phyloP scores from a whole-genome alignment of 2,113 vertebrate species.

The Rhegmatorhina hoffmannsi region DNA sequence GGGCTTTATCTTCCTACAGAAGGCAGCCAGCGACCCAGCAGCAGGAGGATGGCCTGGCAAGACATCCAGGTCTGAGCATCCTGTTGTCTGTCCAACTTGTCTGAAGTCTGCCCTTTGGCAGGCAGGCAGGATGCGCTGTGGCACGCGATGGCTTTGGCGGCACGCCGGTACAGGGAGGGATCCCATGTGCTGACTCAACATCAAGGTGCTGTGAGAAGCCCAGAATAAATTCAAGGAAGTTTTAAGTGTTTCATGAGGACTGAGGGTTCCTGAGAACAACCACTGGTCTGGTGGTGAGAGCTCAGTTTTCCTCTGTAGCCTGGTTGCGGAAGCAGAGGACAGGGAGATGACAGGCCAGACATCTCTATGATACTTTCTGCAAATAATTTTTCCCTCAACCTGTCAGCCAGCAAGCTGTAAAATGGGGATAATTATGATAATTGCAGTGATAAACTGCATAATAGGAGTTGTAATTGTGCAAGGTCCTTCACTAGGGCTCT shows the following conservation, averaged over 20 bases:
- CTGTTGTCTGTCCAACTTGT: background rate
- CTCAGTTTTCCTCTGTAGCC: background rate
- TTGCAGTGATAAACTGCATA: background rate
- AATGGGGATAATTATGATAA: background rate
- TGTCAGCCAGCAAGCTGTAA: background rate
- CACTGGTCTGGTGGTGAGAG: background rate
- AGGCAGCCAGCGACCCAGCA: background rate
- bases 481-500: background rate
- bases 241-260: background rate
- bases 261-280: background rate
- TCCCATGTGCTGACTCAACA: rapidly evolving
- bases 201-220: background rate
- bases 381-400: background rate
- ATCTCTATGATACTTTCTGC: background rate
- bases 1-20: background rate
- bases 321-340: background rate
- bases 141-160: background rate
- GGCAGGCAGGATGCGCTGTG: background rate
- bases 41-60: background rate
- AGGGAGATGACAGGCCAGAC: background rate
- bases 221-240: conserved; percentile 13
- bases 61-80: background rate
- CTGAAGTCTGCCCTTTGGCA: conserved; percentile 32
- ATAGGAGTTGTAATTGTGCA: background rate
- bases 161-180: rapidly evolving